Evolutionary conservation across 2,113 vertebrate species (phyloP), one percentile per base, ranked within the genome.

Genomic region (Ceyx melanurus): DNA sequence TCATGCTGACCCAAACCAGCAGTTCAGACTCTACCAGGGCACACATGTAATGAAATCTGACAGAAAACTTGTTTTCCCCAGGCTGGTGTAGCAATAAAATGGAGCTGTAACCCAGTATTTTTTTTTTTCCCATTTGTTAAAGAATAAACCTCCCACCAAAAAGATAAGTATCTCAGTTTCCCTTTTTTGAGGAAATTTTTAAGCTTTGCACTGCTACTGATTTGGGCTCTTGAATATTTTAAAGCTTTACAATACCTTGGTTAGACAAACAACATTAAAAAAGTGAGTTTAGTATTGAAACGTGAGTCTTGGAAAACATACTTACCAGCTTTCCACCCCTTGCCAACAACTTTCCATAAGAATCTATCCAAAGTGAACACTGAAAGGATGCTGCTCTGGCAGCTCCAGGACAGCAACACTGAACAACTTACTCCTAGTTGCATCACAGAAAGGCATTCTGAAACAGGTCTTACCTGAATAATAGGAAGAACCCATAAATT

Each of bases 401-500:
- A 88, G 14, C n/a, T 90, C 10, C 54, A 73, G 82, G 5, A 11
- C 46, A 43, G 43, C 73, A 75, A 61, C 26, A 23, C 28, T 25
- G 33, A 57, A 57, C 0, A 0, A 42, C 50, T 87, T 78, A 48
- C 37, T 82, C 13, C 51, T 64, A 77, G 40, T 62, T 40, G 66
- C 16, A 88, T 19, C 35, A 51, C 4, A 74, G 29, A 77, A 93
- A 78, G 15, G 37, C 57, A 70, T 74, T 93, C 64, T 57, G 56
- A 57, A 80, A 71, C 4, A 67, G 86, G 45, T 66, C 95, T 97
- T 96, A 99, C 99, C 99, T 98, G 98, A 99, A 99, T 78, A 99
- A 97, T 58, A 99, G 98, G 94, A 99, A 99, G 92, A 99, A 99
- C 29, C 99, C 99, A 85, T 99, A 99, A 90, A 99, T 97, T 97